phyloP scores from a whole-genome alignment of 2,113 vertebrate species.

The Datnioides undecimradiatus region DNA sequence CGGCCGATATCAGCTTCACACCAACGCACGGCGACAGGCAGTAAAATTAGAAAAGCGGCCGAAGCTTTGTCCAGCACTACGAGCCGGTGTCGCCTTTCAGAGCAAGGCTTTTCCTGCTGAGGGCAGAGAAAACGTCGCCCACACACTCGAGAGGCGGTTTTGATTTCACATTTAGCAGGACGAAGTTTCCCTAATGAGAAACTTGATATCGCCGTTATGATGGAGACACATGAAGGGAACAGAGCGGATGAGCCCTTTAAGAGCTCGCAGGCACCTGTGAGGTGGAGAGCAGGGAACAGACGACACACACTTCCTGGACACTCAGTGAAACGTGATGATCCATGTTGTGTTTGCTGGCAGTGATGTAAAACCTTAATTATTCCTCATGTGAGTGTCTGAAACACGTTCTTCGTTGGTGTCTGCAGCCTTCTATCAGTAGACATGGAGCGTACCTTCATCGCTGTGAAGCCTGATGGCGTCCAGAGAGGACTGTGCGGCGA shows the following conservation, averaged over 20 bases:
- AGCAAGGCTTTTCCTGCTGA: background rate
- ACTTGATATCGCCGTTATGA: accelerated
- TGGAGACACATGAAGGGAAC: background rate
- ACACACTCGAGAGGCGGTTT: background rate
- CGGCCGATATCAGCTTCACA: background rate
- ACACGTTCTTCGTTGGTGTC: conserved; percentile 3
- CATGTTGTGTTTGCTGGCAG: too few species aligned
- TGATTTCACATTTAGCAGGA: conserved; percentile 14
- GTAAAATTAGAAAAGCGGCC: conserved; percentile 47
- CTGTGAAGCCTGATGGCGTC: conserved; percentile 94
- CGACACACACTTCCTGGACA: too few species aligned
- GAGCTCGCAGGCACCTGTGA: too few species aligned
- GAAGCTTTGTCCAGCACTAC: background rate
- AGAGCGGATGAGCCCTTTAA: too few species aligned
- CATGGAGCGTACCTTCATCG: conserved; percentile 91
- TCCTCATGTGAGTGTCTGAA: too few species aligned
- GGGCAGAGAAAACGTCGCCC: background rate
- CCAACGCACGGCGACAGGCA: background rate
- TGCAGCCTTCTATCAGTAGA: conserved; percentile 39
- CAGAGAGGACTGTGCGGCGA: conserved; percentile 92
- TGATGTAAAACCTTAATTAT: too few species aligned
- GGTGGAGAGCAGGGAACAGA: too few species aligned
- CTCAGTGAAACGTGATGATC: too few species aligned
- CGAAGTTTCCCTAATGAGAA: background rate
- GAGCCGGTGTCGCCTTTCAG: background rate